These are phyloP conservation scores for Eudyptes chrysolophus DNA, from an alignment of 2,113 vertebrate species.

Conservation along the genomic window DNA sequence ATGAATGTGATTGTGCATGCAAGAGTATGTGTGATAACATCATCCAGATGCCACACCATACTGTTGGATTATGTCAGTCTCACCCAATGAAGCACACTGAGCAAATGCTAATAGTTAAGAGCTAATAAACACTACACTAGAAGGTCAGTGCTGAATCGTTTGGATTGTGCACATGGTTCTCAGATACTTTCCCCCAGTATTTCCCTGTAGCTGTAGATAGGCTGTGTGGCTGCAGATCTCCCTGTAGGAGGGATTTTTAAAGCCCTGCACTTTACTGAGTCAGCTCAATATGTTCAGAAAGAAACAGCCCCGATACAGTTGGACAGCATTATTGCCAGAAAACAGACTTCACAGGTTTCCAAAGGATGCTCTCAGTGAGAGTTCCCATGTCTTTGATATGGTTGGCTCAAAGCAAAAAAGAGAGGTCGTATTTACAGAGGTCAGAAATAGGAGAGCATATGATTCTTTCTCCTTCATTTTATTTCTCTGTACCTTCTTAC, in stretches of 20 bases:
- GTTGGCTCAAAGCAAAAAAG: background rate
- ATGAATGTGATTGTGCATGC: background rate
- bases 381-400: background rate
- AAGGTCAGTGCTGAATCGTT: constrained; percentile 56
- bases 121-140: constrained; percentile 66
- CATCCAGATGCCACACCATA: constrained; percentile 51
- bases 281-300: background rate
- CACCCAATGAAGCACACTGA: constrained; percentile 60
- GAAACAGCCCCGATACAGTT: background rate
- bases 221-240: background rate
- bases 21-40: constrained; percentile 53
- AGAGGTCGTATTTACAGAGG: background rate
- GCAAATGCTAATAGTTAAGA: constrained; percentile 70
- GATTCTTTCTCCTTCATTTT: background rate
- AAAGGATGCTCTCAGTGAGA: background rate
- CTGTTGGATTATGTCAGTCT: constrained; percentile 64
- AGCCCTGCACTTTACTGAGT: background rate
- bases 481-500: background rate
- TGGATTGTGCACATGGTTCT: constrained; percentile 50
- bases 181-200: constrained; percentile 12
- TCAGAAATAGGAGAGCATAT: background rate
- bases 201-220: background rate
- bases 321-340: background rate
- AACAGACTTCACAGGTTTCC: constrained; percentile 24
- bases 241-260: constrained; percentile 4